Evolutionary conservation across 2,113 vertebrate species (phyloP).

Genomic region (Vanacampus margaritifer): DNA sequence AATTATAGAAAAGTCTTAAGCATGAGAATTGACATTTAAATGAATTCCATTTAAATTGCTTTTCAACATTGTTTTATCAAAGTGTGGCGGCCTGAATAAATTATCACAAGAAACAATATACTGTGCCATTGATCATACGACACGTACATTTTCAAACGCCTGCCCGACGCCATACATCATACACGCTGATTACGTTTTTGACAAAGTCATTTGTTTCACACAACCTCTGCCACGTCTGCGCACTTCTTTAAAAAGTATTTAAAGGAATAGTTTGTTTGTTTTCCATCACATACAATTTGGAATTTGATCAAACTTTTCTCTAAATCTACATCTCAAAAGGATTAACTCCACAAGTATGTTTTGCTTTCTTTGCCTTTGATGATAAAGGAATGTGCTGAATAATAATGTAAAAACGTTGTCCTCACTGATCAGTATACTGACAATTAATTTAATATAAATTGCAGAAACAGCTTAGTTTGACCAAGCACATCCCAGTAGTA

Average conservation of each 20-base stretch:
- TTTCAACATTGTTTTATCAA: slow-evolving; percentile 99
- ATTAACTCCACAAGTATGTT: not conserved
- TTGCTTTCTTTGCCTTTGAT: not conserved
- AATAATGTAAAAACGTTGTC: too few relatives aligned
- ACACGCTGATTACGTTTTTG: slow-evolving; percentile 64
- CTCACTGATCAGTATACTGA: not conserved
- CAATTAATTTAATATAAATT: not conserved
- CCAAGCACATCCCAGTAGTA: too few relatives aligned
- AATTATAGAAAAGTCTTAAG: slow-evolving; percentile 99
- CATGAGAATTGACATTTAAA: slow-evolving; percentile 99
- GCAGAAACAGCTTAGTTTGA: not conserved
- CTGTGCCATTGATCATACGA: slow-evolving; percentile 77
- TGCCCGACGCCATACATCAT: slow-evolving; percentile 64
- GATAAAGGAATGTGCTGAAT: not conserved
- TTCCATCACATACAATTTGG: not conserved
- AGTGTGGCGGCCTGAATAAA: slow-evolving; percentile 99
- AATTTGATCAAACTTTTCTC: not conserved
- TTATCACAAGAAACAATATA: slow-evolving; percentile 95
- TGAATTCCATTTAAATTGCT: slow-evolving; percentile 99
- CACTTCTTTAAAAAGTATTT: slow-evolving; percentile 18
- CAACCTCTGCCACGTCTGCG: slow-evolving; percentile 48
- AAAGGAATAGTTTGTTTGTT: not conserved
- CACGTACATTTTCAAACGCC: slow-evolving; percentile 72
- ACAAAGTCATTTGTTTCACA: slow-evolving; percentile 69
- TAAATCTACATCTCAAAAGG: not conserved